Base-by-base conservation (phyloP, 2,113 vertebrate species). In the Aegotheles bennettii region DNA sequence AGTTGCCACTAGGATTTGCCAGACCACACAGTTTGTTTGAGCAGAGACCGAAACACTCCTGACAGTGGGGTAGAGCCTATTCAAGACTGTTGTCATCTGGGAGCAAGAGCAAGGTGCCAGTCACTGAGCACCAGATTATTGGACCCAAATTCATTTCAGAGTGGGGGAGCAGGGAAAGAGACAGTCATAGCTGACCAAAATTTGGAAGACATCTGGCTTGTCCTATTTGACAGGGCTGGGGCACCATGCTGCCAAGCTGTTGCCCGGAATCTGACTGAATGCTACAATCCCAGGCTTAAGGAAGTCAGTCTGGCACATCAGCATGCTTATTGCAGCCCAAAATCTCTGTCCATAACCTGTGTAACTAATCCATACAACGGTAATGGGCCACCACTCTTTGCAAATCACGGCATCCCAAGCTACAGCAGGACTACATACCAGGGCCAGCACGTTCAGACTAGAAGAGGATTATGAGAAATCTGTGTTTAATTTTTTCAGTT, bases 361-460 rank as follows among this genome's bases (percentile, higher is more conserved):
- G n/a, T 50, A 88, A 80, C 36, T 77, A 64, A 88, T 23, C n/a
- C 1, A 0, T 57, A 20, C 33, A 57, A 57, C 2, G 26, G 61
- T 63, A 76, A 2, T 2, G 31, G 79, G 35, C 54, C 82, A 80
- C 19, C 43, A 61, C 29, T 70, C 42, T 65, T 23, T 24, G 63
- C n/a, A 81, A 76, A 67, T 47, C 45, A 57, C 0, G 0, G 42
- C 38, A 78, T 20, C 28, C 29, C 59, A 47, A n/a, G 17, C 50
- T 76, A 60, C 28, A 56, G 42, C 14, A 70, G 31, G 57, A 59
- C 45, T 57, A 14, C 0, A 0, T 63, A n/a, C 21, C 1, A 3
- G n/a, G 18, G 60, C 59, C 24, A 59, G 50, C 40, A 87, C 43
- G 67, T 25, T 63, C 31, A 80, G 54, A 40, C 33, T n/a, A 47